Base-by-base conservation (phyloP, 2,113 vertebrate genomes). In the Xiphorhynchus elegans region DNA sequence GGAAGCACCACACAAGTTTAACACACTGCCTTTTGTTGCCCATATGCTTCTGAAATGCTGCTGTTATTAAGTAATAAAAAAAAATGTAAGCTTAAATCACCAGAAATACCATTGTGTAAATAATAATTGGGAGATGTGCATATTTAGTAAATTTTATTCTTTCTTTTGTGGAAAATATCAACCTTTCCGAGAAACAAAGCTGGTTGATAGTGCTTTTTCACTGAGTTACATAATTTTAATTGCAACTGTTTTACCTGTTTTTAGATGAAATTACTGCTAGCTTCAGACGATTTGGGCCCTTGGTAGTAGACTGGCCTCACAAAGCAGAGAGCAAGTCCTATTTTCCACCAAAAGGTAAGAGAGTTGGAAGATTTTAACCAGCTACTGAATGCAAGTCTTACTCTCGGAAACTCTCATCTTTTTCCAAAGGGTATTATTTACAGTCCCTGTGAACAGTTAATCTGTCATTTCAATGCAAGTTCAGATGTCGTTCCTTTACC, bases 321-420 rank as follows among this genome's bases (percentile, higher is more conserved):
- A 99, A 99, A 98, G 99, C 99, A 55, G 99, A 99, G 98, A 99
- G 99, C 98, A 99, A 99, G 87, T 99, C 99, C 72, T 99, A 99
- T 97, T 99, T 99, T 94, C 99, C 99, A 89, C 99, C 99, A 67
- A 99, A 99, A 99, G 99, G 99, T 99, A 98, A 93, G 94, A 84
- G 14, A 46, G 4, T 62, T 62, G 31, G 26, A 91, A 75, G 23
- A 8, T 42, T 81, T 77, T 89, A 29, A 70, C 28, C 20, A 77
- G 11, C 78, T 35, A 24, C 13, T 77, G n/a, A 69, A 7, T 52
- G 14, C 11, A 78, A 7, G 29, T 82, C 47, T 80, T 63, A 24
- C 16, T 81, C 40, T 52, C 16, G 29, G 44, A 81, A 62, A 26
- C 6, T 53, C 33, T 76, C 23, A 17, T 83, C 19, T 60, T 63